Base-by-base conservation (phyloP, 2,888 invertebrate genomes). In the Minunthozetes semirufus region DNA sequence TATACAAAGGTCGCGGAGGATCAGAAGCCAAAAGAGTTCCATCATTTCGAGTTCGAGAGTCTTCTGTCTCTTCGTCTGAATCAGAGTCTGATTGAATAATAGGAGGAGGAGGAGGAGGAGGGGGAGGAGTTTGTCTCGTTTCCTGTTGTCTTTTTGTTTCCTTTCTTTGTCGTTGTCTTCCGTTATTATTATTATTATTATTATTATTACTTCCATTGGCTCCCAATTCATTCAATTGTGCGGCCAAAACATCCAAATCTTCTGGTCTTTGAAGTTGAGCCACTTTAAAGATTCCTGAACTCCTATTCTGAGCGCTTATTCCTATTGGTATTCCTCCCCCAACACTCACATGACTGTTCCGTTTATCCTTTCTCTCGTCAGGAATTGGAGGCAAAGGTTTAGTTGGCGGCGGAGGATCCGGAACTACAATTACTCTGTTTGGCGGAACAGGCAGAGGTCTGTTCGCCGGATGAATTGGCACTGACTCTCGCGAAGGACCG, bases 211-310 rank as follows among this genome's bases (percentile, higher is more conserved):
- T 66, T 33, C 78, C 77, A 71, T 87, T 87, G 81, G 90, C 89
- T 81, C 92, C 94, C 82, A 97, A 87, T 86, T 95, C 93, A 85
- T 93, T 95, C 83, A 97, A 88, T 85, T 98, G 95, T 82, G 93
- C 94, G 78, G 96, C 97, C 83, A 98, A 86, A 83, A 91, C 91
- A 86, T 98, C 97, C 87, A 98, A 88, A 86, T 97, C 96, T 91
- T 93, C 93, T 82, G 92, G 92, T 87, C 90, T 90, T 87, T 91
- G 88, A 22, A 76, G 76, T 72, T 85, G 91, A 56, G 56, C 92
- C n/a, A 75, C 75, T 84, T 92, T 93, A 85, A 92, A 93, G 82
- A 91, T 88, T 83, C 91, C 90, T 70, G 92, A 91, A 82, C 90
- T 91, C 79, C 93, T 88, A 82, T 92, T 92, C 3, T 80, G n/a